A percentile compares a stretch with the other conserved stretches of the same genome.
phyloP scores from a whole-genome alignment of 2,888 invertebrate genomes.

The Dryomyza anilis region DNA sequence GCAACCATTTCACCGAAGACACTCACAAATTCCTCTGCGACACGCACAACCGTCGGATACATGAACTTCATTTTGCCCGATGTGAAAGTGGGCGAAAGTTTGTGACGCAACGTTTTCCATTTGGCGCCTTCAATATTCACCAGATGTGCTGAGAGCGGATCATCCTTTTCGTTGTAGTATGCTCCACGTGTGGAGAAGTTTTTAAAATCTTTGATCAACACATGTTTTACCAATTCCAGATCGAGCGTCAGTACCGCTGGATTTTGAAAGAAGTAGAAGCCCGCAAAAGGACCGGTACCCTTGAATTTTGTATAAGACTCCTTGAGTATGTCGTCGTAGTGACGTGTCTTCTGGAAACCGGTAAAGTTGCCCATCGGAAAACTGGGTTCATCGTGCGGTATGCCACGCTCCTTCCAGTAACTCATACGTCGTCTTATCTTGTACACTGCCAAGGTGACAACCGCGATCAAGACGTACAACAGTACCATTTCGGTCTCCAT shows the following conservation, averaged over 20 bases:
- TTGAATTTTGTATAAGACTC: conserved; percentile 31
- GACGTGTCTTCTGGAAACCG: conserved; percentile 26
- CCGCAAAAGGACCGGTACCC: conserved; percentile 41
- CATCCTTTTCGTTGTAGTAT: conserved; percentile 52
- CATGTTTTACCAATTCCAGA: conserved; percentile 42
- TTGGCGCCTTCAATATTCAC: conserved; percentile 52
- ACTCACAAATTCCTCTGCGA: conserved; percentile 43
- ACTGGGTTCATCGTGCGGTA: conserved; percentile 24
- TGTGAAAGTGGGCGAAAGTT: conserved; percentile 62
- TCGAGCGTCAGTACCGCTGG: conserved; percentile 46
- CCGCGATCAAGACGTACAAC: background rate
- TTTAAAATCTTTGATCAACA: conserved; percentile 51
- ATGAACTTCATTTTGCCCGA: conserved; percentile 63
- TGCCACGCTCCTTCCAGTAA: conserved; percentile 33
- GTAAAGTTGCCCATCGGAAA: conserved; percentile 19
- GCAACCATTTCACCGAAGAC: conserved; percentile 35
- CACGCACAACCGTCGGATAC: conserved; percentile 53
- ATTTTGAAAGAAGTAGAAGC: conserved; percentile 47
- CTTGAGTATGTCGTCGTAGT: conserved; percentile 37
- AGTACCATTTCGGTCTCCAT: conserved; percentile 21
- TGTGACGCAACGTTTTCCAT: conserved; percentile 58
- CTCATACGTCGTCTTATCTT: background rate
- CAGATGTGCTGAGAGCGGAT: conserved; percentile 57
- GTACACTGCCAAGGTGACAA: background rate
- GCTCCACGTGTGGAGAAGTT: conserved; percentile 57